Evolutionary conservation across 2,888 invertebrate species (phyloP).

Genomic region (Melitaea athalia): DNA sequence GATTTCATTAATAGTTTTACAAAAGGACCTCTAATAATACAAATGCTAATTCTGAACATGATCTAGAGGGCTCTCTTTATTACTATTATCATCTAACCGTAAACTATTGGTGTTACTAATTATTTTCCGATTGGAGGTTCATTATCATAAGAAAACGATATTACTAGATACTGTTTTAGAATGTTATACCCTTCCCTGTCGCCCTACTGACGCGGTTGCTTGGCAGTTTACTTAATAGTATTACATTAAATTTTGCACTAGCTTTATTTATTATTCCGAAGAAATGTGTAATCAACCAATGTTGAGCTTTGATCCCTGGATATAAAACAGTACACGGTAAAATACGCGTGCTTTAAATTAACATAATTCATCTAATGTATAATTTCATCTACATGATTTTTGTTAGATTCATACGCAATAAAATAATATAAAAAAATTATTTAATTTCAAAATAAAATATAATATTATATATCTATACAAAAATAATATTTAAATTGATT

Average conservation of each 20-base stretch:
- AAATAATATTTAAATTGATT: constrained; percentile 49
- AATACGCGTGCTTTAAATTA: constrained; percentile 45
- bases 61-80: constrained; percentile 67
- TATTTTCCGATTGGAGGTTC: constrained; percentile 56
- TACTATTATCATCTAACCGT: constrained; percentile 64
- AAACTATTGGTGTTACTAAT: constrained; percentile 76
- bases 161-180: constrained; percentile 50
- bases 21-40: constrained; percentile 76
- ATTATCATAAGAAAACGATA: constrained; percentile 60
- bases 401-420: constrained; percentile 42
- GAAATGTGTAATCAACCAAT: constrained; percentile 35
- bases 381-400: constrained; percentile 56
- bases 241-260: constrained; percentile 45
- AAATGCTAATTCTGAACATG: constrained; percentile 75
- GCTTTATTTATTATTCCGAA: constrained; percentile 33
- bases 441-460: constrained; percentile 47
- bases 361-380: constrained; percentile 57
- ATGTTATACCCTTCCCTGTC: constrained; percentile 46
- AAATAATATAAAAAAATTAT: constrained; percentile 49
- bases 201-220: constrained; percentile 33
- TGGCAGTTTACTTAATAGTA: constrained; percentile 37
- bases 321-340: constrained; percentile 59
- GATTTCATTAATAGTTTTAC: constrained; percentile 55
- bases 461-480: constrained; percentile 46
- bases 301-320: constrained; percentile 65